Percentiles rank a stretch among this genome's conserved stretches.
Evolutionary conservation across 2,888 invertebrate species (phyloP).

Genomic region (Auanema freiburgensis): DNA sequence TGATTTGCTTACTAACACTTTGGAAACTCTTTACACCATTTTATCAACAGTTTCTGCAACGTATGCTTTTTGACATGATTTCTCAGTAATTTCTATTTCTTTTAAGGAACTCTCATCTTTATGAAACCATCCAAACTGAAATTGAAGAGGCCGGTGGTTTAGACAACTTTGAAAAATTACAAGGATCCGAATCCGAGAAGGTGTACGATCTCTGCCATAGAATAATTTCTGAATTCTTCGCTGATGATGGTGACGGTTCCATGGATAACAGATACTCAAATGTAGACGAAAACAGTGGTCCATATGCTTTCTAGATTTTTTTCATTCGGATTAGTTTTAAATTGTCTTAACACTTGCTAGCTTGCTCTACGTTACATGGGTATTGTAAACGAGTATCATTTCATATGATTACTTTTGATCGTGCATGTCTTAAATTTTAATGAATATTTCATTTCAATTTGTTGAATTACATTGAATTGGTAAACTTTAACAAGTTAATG

Average conservation of each 20-base stretch:
- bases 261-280: conserved; percentile 6
- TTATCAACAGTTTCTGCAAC: conserved; percentile 30
- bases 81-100: not conserved
- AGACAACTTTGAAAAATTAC: conserved; percentile 69
- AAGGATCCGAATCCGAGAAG: conserved; percentile 68
- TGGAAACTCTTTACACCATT: conserved; percentile 41
- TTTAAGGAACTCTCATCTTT: conserved; percentile 48
- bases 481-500: too few relatives aligned
- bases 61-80: conserved; percentile 17
- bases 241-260: conserved; percentile 47
- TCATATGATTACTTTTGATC: too few relatives aligned
- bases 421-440: too few relatives aligned
- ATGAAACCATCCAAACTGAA: conserved; percentile 77
- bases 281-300: too few relatives aligned
- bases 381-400: too few relatives aligned
- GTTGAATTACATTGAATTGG: too few relatives aligned
- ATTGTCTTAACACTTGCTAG: too few relatives aligned
- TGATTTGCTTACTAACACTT: conserved; percentile 50
- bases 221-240: conserved; percentile 69
- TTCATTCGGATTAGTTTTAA: too few relatives aligned
- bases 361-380: too few relatives aligned
- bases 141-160: conserved; percentile 82
- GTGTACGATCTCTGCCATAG: conserved; percentile 67
- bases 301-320: too few relatives aligned
- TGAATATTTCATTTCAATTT: too few relatives aligned